A percentile compares a stretch with the other conserved stretches of the same genome.
Conservation (phyloP, 2,888 invertebrate species). For the Trachelus troglodyta region DNA sequence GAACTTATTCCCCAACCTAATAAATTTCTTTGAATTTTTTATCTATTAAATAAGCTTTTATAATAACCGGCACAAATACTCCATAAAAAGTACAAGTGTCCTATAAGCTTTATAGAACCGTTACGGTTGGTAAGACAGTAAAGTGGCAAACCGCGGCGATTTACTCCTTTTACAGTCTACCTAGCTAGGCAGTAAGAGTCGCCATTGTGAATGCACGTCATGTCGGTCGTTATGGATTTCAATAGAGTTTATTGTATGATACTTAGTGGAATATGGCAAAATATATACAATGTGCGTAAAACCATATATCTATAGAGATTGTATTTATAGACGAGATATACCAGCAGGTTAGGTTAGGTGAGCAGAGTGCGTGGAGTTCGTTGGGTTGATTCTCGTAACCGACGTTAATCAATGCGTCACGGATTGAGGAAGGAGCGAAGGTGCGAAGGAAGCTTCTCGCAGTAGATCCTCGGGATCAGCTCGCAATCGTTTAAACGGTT, state of each 20-base stretch:
- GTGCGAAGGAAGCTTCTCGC: conserved; percentile 14
- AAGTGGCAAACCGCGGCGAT: not conserved
- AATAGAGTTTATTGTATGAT: not conserved
- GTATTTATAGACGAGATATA: not conserved
- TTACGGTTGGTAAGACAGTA: not conserved
- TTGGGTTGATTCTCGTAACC: conserved; percentile 18
- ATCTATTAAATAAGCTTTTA: conserved; percentile 15
- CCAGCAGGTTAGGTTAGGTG: not conserved
- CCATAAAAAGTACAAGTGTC: not conserved
- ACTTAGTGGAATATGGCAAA: not conserved
- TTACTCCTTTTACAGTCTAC: not conserved
- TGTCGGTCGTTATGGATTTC: not conserved
- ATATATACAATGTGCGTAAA: not conserved
- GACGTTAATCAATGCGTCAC: conserved; percentile 32
- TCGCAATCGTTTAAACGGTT: conserved; percentile 31
- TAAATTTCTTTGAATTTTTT: conserved; percentile 20
- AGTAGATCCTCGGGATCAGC: conserved; percentile 19
- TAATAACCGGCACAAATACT: not conserved
- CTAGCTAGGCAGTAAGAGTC: not conserved
- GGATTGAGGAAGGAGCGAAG: conserved; percentile 7
- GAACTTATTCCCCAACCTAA: too few species aligned
- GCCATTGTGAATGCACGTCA: not conserved
- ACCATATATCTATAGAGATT: not conserved
- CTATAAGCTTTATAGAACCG: not conserved
- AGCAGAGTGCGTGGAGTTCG: conserved; percentile 1